Evolutionary conservation across 2,888 invertebrate genomes (phyloP).

Genomic region (Sphaeridia pumilis): DNA sequence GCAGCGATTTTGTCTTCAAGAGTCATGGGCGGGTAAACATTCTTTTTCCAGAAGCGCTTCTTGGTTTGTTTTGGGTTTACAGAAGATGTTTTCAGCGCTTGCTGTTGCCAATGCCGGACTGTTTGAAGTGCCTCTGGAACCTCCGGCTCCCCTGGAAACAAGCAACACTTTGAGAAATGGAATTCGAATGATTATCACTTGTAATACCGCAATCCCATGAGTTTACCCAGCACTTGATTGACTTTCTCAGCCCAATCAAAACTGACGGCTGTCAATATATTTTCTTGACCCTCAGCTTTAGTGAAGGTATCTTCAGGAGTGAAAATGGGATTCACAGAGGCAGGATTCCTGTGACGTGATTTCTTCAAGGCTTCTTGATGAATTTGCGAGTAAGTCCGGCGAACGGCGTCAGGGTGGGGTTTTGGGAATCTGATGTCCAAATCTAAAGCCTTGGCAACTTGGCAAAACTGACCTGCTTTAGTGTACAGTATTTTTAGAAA

Average conservation of each 20-base stretch:
- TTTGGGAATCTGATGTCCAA: conserved; percentile 29
- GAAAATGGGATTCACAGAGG: no score
- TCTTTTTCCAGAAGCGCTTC: conserved; percentile 24
- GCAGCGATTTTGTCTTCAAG: conserved; percentile 24
- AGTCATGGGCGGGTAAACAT: conserved; percentile 27
- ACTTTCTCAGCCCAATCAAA: no score
- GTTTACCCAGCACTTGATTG: no score
- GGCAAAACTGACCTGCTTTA: conserved; percentile 29
- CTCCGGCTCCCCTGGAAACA: no score
- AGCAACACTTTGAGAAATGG: no score
- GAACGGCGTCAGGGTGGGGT: conserved; percentile 16
- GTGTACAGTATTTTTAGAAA: conserved; percentile 13
- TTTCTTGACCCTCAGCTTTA: no score
- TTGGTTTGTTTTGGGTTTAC: conserved; percentile 9
- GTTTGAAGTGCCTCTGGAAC: no score
- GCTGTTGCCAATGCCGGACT: conserved; percentile 29
- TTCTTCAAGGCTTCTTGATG: conserved; percentile 16
- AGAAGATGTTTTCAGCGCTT: conserved; percentile 12
- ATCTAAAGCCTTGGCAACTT: conserved; percentile 27
- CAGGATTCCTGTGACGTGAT: no score
- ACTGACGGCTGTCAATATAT: no score
- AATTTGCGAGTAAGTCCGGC: conserved; percentile 20
- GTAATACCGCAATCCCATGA: no score
- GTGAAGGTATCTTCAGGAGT: no score
- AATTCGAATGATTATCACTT: no score